Evolutionary conservation across 2,797 vertebrate genomes (phyloP).

Genomic region (Sebastes steindachneri): DNA sequence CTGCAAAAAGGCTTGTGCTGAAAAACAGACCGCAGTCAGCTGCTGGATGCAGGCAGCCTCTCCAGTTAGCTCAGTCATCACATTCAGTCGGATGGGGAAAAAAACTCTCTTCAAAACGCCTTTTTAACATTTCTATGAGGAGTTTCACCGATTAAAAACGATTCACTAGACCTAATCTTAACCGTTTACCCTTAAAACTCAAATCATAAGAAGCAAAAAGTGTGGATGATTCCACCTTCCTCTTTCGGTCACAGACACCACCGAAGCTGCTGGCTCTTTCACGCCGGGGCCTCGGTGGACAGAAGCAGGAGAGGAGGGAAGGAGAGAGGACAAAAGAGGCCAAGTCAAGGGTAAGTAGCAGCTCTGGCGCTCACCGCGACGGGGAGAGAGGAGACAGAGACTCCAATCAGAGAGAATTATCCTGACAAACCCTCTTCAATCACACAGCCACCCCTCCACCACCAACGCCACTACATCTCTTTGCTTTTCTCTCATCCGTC

Average conservation of each 20-base stretch:
- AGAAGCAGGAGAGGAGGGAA: neutral
- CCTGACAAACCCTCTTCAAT: slow-evolving; percentile 86
- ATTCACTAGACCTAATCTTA: neutral
- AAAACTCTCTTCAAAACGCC: neutral
- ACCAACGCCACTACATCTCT: neutral
- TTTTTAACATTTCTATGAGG: neutral
- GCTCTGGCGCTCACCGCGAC: slow-evolving; percentile 11
- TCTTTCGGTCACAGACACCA: neutral
- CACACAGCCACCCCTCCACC: slow-evolving; percentile 80
- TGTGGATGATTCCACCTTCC: neutral
- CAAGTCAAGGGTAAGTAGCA: slow-evolving; percentile 41
- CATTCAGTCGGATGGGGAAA: neutral
- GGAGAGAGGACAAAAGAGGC: slow-evolving; percentile 34
- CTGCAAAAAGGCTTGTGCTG: slow-evolving; percentile 17
- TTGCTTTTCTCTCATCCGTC: slow-evolving; percentile 20
- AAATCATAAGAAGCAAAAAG: neutral
- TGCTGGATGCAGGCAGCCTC: slow-evolving; percentile 3
- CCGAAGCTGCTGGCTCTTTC: neutral
- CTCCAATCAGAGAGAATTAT: slow-evolving; percentile 91
- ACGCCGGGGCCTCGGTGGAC: neutral
- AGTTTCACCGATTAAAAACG: neutral
- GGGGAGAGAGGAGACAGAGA: slow-evolving; percentile 51
- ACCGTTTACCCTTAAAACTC: neutral
- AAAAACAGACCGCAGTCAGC: slow-evolving; percentile 42
- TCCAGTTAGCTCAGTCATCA: neutral